These are phyloP conservation scores for Cromileptes altivelis DNA, from an alignment of 2,113 vertebrate genomes.

Conservation along the genomic window DNA sequence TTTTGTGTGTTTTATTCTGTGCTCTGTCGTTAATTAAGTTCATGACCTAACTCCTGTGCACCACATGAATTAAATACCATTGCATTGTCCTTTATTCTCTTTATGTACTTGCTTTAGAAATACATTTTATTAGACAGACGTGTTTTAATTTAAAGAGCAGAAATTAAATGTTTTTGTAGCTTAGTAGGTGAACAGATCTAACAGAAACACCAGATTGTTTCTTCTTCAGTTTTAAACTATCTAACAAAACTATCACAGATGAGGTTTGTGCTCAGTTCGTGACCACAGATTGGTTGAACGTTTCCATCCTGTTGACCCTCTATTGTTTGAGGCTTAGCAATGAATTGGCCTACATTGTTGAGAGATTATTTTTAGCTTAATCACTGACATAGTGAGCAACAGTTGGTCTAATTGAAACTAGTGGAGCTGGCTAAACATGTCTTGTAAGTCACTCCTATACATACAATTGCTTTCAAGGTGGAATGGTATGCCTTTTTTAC, in stretches of 20 bases:
- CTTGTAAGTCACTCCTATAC: conserved; percentile 54
- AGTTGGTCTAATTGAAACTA: conserved; percentile 57
- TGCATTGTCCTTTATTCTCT: conserved; percentile 9
- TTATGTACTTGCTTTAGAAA: conserved; percentile 28
- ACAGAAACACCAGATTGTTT: conserved; percentile 30
- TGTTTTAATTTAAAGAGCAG: conserved; percentile 8
- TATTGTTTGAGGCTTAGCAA: conserved; percentile 47
- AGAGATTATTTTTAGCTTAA: conserved; percentile 48
- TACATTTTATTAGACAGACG: conserved; percentile 17
- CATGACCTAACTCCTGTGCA: conserved; percentile 25
- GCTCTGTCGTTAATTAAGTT: conserved; percentile 44
- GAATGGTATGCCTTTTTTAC: neutral
- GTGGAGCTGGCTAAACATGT: conserved; percentile 76
- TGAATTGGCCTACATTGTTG: conserved; percentile 39
- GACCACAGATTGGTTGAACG: neutral
- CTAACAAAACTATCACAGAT: neutral
- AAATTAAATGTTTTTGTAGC: neutral
- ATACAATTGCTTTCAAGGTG: conserved; percentile 15
- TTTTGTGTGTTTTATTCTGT: conserved; percentile 16
- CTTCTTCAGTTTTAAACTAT: conserved; percentile 10
- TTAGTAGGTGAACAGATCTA: conserved; percentile 41
- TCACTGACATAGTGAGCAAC: conserved; percentile 29
- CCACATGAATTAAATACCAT: conserved; percentile 31
- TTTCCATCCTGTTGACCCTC: conserved; percentile 29
- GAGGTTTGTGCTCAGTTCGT: conserved; percentile 13